Evolutionary conservation across 35 echinoderm and acorn worm genomes (phyloP).

Genomic region (Lytechinus pictus): DNA sequence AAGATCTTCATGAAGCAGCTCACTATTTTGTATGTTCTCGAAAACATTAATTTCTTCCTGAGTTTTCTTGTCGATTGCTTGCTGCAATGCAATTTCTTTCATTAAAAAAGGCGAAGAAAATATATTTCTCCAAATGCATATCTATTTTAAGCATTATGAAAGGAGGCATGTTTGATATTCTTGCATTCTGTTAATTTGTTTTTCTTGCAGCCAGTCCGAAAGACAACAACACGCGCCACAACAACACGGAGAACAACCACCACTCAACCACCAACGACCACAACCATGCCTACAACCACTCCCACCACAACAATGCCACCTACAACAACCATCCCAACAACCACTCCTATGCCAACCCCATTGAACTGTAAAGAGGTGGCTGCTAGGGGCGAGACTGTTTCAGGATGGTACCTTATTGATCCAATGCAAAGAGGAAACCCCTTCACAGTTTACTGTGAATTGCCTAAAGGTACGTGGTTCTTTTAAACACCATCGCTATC

Average conservation of each 20-base stretch:
- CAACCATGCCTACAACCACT: slow-evolving; percentile 34
- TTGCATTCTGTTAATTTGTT: not conserved
- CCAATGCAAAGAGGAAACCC: slow-evolving; percentile 22
- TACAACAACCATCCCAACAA: not conserved
- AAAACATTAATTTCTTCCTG: no score
- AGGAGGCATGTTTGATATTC: not conserved
- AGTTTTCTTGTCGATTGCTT: no score
- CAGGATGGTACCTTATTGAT: slow-evolving; percentile 37
- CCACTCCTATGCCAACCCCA: slow-evolving; percentile 21
- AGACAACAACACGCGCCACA: not conserved
- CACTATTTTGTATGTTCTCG: no score
- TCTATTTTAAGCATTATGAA: no score
- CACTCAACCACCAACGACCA: slow-evolving; percentile 36
- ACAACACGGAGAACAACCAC: slow-evolving; percentile 19
- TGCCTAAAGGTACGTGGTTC: slow-evolving; percentile 1
- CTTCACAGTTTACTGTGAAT: slow-evolving; percentile 21
- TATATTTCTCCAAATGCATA: no score
- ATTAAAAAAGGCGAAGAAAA: no score
- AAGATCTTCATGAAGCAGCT: no score
- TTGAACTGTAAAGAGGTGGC: slow-evolving; percentile 28
- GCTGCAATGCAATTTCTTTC: no score
- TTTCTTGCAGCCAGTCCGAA: not conserved
- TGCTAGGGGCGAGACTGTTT: slow-evolving; percentile 22
- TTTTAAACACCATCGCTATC: no score
- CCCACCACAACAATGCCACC: slow-evolving; percentile 34